Evolutionary conservation across 1,140 invertebrate genomes (phyloP), one percentile per base, ranked within the genome.

Genomic region (Lineus longissimus): DNA sequence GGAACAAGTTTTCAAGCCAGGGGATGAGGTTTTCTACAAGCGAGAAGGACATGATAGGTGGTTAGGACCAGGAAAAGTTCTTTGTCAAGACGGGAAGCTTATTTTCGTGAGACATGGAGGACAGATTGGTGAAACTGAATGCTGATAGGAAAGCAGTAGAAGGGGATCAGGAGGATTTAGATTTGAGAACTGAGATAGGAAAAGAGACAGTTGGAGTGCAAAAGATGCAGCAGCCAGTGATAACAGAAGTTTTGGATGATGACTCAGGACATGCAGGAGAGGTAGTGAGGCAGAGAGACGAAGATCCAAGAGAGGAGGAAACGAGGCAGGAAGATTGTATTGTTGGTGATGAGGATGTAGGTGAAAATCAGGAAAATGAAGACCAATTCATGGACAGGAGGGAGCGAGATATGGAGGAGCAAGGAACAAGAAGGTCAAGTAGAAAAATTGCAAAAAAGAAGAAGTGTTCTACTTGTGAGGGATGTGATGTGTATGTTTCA

Each of bases 11-110:
- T 66, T 58, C 40, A 45, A 66, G 29, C 30, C 60, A 60, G 67
- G 67, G 17, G 64, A 69, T 33, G 15, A 30, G 51, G 67, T 69
- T 6, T 69, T 63, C 40, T 69, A 69, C 59, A 69, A 69, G 19
- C 25, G 65, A 61, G 61, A 66, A 27, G 67, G 59, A 9, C 19
- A 51, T 27, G 55, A 63, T 17, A 47, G 43, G 27, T 69, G 68
- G 68, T 30, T 61, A 27, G 63, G 65, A 30, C 65, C 65, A 15
- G 63, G 36, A 40, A 64, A 55, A 59, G 63, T 65, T 0, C 36
- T 69, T 51, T 62, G 57, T 33, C 57, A 69, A 54, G 61, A 69
- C 61, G 64, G 64, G 2, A 61, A 64, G 59, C 58, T 66, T n/a
- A 47, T 68, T 6, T 68, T 68, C 62, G 66, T 68, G 6, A 31